A percentile compares a stretch with the other conserved stretches of the same genome.
These are phyloP conservation scores for Cromileptes altivelis DNA, from an alignment of 2,113 vertebrate species.

Conservation along the genomic window DNA sequence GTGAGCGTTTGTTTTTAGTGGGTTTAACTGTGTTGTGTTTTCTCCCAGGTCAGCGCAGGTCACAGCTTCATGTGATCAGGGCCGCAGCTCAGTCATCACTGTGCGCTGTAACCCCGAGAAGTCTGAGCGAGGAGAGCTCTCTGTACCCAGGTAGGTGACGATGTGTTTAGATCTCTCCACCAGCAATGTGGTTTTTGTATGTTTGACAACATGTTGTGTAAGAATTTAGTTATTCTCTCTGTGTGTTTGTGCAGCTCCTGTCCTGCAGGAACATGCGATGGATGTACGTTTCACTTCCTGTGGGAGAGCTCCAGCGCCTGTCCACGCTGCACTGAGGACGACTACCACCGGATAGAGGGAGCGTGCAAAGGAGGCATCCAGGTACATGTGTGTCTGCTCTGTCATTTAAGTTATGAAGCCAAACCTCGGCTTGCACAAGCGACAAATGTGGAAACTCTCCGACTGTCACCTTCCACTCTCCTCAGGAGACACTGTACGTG, in stretches of 20 bases:
- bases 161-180: no score
- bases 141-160: slow-evolving; percentile 89
- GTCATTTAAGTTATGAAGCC: no score
- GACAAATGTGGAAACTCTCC: not conserved
- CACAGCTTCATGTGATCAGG: slow-evolving; percentile 91
- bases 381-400: slow-evolving; percentile 76
- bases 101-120: slow-evolving; percentile 90
- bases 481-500: slow-evolving; percentile 92
- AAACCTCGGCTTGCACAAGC: not conserved
- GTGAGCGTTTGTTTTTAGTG: not conserved
- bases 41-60: slow-evolving; percentile 86
- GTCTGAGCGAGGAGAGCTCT: slow-evolving; percentile 86
- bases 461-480: not conserved
- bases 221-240: not conserved
- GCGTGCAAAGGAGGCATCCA: slow-evolving; percentile 90
- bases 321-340: slow-evolving; percentile 87
- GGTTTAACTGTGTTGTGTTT: not conserved
- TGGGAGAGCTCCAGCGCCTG: slow-evolving; percentile 92
- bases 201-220: no score
- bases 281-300: slow-evolving; percentile 92
- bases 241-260: slow-evolving; percentile 83
- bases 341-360: slow-evolving; percentile 92
- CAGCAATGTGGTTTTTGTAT: no score
- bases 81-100: slow-evolving; percentile 90
- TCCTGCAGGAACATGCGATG: slow-evolving; percentile 92